Conservation (phyloP, 2,888 invertebrate species). For the Congeria kusceri region DNA sequence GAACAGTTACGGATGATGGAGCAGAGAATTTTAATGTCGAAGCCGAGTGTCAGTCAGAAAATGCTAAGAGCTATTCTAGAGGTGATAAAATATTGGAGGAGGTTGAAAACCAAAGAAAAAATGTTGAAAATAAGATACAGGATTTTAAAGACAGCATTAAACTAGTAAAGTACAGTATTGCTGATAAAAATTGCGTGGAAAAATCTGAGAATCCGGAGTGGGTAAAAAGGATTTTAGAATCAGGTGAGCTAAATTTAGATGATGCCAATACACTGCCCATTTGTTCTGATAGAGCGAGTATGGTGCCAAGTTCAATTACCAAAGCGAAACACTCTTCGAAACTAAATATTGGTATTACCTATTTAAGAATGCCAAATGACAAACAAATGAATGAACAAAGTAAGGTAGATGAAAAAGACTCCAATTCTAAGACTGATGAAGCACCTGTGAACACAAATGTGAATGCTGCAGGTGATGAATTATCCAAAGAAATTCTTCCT, state of each 20-base stretch:
- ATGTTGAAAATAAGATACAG: neutral
- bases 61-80: slow-evolving; percentile 15
- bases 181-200: neutral
- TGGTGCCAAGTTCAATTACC: too few relatives aligned
- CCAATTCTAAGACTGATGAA: too few relatives aligned
- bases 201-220: neutral
- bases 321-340: neutral
- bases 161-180: neutral
- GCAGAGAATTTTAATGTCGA: too few relatives aligned
- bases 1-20: too few relatives aligned
- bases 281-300: too few relatives aligned
- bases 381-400: neutral
- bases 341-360: neutral
- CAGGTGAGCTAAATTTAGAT: neutral
- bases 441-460: too few relatives aligned
- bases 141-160: neutral
- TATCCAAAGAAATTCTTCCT: too few relatives aligned
- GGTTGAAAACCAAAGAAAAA: slow-evolving; percentile 1
- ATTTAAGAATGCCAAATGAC: neutral
- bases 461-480: too few relatives aligned
- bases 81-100: neutral
- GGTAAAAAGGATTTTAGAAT: neutral
- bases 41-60: slow-evolving; percentile 11
- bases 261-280: neutral
- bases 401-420: too few relatives aligned